Evolutionary conservation across 2,888 invertebrate genomes (phyloP).

Genomic region (Brachyptera risi): DNA sequence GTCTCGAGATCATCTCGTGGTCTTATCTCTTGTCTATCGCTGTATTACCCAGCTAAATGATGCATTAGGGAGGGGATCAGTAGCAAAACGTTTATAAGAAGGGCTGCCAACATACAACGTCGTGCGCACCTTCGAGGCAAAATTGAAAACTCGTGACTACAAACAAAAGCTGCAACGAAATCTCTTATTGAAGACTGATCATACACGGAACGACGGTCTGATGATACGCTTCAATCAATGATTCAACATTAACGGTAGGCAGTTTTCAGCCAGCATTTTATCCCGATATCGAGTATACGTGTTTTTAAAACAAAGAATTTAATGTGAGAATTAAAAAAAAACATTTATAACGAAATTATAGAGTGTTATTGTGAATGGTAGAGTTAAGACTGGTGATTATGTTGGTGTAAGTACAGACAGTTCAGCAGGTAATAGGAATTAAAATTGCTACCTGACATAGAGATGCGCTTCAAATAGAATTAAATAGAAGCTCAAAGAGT

Average conservation of each 20-base stretch:
- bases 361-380: not conserved
- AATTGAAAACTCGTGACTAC: not conserved
- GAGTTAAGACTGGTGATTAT: constrained; percentile 17
- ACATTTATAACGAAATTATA: constrained; percentile 1
- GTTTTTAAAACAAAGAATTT: not conserved
- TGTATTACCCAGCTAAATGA: not conserved
- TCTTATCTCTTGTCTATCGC: not conserved
- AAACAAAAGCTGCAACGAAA: too few relatives aligned
- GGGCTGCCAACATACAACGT: not conserved
- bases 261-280: too few relatives aligned
- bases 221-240: not conserved
- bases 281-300: not conserved
- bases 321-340: not conserved
- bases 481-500: too few relatives aligned
- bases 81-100: constrained; percentile 1
- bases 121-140: not conserved
- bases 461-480: too few relatives aligned
- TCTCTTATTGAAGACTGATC: not conserved
- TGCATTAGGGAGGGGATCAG: constrained; percentile 2
- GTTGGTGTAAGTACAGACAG: too few relatives aligned
- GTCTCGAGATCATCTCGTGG: not conserved
- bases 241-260: too few relatives aligned
- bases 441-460: constrained; percentile 7
- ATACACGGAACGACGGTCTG: not conserved
- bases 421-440: not conserved